Evolutionary conservation across 2,113 vertebrate species (phyloP), one percentile per base, ranked within the genome.

Genomic region (Boleophthalmus pectinirostris): DNA sequence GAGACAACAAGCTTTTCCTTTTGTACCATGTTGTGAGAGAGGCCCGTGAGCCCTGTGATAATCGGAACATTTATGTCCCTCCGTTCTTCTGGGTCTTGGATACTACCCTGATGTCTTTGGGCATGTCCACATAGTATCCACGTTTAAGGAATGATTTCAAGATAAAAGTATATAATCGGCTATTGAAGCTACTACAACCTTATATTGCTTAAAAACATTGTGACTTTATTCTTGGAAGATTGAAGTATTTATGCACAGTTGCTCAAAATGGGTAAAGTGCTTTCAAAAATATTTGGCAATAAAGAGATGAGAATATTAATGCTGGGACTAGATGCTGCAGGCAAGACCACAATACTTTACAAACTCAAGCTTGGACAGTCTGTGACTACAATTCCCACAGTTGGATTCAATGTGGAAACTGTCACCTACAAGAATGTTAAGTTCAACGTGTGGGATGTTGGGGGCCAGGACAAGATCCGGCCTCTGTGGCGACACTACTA

Each of bases 221-320:
- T 14, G 38, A 65, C 46, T 21, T 76, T 87, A 82, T 84, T 87
- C 73, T 82, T 47, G 35, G 57, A 70, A 68, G 74, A 78, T 56
- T 68, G 67, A 82, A 79, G 77, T 92, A 91, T 93, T 91, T 93
- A 93, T 93, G 92, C 90, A 84, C 90, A 85, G 89, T 71, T 88
- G 87, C 88, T 85, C 94, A 96, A 94, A 88, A 99, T 99, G 97
- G 98, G 98, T 92, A 99, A 99, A 92, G 94, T 98, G 94, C 94
- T 99, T 69, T 99, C 98, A 73, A 99, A 99, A 90, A 99, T 99
- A 85, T 99, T 99, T 90, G 97, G 97, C 84, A 99, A 99, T 96
- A 99, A 99, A 94, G 98, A 99, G 92, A 99, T 99, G 97, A 97
- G 98, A 94, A 98, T 99, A 95, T 90, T 99, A 93, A 99, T 99